Conservation (phyloP, 2,888 invertebrate species). For the Aradus depressus region DNA sequence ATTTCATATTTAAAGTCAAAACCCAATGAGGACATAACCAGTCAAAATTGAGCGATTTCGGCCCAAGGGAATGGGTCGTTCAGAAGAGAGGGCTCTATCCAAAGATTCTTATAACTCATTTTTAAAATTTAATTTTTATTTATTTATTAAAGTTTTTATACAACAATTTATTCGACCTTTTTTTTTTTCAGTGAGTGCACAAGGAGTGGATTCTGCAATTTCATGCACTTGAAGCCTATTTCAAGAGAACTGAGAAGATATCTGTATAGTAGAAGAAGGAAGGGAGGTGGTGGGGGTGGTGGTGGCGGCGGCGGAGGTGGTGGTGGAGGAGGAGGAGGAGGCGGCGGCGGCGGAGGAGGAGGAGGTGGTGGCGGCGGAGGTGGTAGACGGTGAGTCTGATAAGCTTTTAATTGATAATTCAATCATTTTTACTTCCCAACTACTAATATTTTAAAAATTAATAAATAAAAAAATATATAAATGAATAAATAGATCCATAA, state of each 20-base stretch:
- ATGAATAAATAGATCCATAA: too few relatives aligned
- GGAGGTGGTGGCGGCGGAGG: constrained; percentile 2
- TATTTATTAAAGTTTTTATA: not conserved
- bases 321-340: constrained; percentile 12
- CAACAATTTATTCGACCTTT: not conserved
- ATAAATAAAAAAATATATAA: too few relatives aligned
- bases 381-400: not conserved
- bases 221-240: constrained; percentile 99
- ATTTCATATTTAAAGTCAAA: too few relatives aligned
- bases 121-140: constrained; percentile 26
- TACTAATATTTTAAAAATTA: too few relatives aligned
- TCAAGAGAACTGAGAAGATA: constrained; percentile 84
- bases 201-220: constrained; percentile 97
- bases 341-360: constrained; percentile 8
- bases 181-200: constrained; percentile 68
- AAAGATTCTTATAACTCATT: too few relatives aligned
- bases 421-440: too few relatives aligned
- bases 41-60: too few relatives aligned
- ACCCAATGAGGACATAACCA: too few relatives aligned
- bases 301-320: constrained; percentile 7
- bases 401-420: too few relatives aligned
- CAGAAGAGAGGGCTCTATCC: too few relatives aligned
- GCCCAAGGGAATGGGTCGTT: too few relatives aligned
- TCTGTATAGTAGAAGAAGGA: constrained; percentile 39
- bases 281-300: constrained; percentile 30